Evolutionary conservation across 1,140 invertebrate genomes (phyloP).

Genomic region (Tenebrio molitor): DNA sequence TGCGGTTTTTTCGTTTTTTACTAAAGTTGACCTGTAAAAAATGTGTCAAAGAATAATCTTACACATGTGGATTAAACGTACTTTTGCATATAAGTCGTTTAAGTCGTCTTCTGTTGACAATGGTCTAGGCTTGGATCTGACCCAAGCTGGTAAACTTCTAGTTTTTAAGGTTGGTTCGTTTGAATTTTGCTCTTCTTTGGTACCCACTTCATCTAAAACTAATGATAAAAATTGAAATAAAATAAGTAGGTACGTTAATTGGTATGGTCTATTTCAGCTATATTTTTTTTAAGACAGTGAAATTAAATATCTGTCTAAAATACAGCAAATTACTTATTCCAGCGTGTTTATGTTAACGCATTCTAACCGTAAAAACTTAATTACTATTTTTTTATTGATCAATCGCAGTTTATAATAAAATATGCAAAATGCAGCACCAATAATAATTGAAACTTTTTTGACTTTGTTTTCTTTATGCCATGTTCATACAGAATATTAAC

Average conservation of each 20-base stretch:
- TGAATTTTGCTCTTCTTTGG: slow-evolving; percentile 63
- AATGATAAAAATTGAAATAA: slow-evolving; percentile 27
- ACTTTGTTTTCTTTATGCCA: too few species aligned
- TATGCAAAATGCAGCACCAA: too few species aligned
- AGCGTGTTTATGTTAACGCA: too few species aligned
- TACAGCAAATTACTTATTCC: too few species aligned
- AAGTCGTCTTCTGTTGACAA: slow-evolving; percentile 78
- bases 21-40: slow-evolving; percentile 75
- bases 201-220: slow-evolving; percentile 74
- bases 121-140: slow-evolving; percentile 74
- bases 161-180: slow-evolving; percentile 73
- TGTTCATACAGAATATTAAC: too few species aligned
- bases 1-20: slow-evolving; percentile 80
- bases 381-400: too few species aligned
- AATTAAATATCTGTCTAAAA: too few species aligned
- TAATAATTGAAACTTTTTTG: too few species aligned
- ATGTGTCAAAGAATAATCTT: slow-evolving; percentile 19
- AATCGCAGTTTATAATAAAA: too few species aligned
- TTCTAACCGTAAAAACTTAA: too few species aligned
- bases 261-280: background rate
- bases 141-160: slow-evolving; percentile 76
- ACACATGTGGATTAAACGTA: slow-evolving; percentile 59
- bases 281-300: background rate
- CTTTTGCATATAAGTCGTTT: slow-evolving; percentile 80
- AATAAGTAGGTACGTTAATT: too few species aligned